Conservation (phyloP, 1,140 invertebrate genomes). For the Platorchestia sp. region DNA sequence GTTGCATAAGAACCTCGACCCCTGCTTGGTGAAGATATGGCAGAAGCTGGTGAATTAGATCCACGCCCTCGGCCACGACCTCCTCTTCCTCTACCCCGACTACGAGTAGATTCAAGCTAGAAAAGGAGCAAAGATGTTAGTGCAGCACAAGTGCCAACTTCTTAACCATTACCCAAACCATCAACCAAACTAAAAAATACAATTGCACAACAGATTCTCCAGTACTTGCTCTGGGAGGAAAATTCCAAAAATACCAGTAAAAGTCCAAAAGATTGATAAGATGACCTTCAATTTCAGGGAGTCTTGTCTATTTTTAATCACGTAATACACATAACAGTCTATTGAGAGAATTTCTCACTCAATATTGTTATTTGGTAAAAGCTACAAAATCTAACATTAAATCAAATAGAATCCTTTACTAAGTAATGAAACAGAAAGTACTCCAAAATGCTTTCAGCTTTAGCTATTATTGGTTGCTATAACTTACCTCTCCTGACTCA, state of each 20-base stretch:
- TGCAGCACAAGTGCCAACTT: neutral
- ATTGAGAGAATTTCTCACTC: neutral
- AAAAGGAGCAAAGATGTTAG: neutral
- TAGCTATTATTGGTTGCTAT: neutral
- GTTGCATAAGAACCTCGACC: neutral
- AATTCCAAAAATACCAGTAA: neutral
- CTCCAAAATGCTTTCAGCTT: neutral
- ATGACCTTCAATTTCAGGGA: neutral
- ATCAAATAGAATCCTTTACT: neutral
- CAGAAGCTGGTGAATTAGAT: neutral
- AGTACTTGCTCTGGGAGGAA: neutral
- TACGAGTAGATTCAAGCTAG: neutral
- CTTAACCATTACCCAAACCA: neutral
- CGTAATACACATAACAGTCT: neutral
- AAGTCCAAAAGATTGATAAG: neutral
- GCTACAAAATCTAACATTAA: neutral
- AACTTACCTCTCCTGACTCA: neutral
- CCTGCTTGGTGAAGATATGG: neutral
- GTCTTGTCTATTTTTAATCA: neutral
- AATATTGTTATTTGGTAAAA: neutral
- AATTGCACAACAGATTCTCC: neutral
- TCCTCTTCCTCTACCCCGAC: conserved; percentile 5
- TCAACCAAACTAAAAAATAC: neutral
- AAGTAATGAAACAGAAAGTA: neutral
- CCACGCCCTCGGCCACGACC: neutral